Base-by-base conservation (phyloP, 2,797 vertebrate species). In the Mastacembelus armatus region DNA sequence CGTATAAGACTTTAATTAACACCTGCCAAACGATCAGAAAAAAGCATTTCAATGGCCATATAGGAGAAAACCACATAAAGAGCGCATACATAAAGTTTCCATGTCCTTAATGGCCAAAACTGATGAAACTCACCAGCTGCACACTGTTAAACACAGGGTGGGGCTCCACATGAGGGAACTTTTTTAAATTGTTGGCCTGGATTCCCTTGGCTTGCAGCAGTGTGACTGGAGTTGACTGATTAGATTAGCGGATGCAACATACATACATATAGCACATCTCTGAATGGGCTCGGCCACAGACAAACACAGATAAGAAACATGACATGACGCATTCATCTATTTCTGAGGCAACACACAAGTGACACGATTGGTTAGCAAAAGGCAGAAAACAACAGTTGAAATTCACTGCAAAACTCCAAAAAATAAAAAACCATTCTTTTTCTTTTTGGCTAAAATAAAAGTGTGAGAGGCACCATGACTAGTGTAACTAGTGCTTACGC, bases 91-190 rank as follows among this genome's bases (percentile, higher is more conserved):
- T 6, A 45, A 18, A 44, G 7, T 14, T 39, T 22, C 66, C 33
- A 73, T 47, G 45, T 79, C 36, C 81, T 80, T 78, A 58, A 80
- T 63, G 74, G 22, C 39, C 29, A 57, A 56, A 80, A 73, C 30
- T 57, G 71, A 54, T 2, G 7, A 40, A 32, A 52, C 30, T 15
- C 24, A 26, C 26, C 78, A 58, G 51, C 33, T 38, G 60, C 57
- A 45, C 12, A 7, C 14, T 32, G 49, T 63, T 60, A 70, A 63
- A 74, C 65, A 48, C 59, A 36, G 77, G 80, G 75, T 74, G 80
- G 74, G 54, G 66, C 24, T 19, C 61, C 7, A 24, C 45, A 42
- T 9, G 18, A 7, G 8, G 3, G 1, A 12, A 2, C 24, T 27
- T 30, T 30, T 32, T 36, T 2, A 44, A 59, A 18, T 44, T 9